A percentile compares a stretch with the other conserved stretches of the same genome.
Evolutionary conservation across 2,888 invertebrate species (phyloP).

Genomic region (Druceiella hillmani): DNA sequence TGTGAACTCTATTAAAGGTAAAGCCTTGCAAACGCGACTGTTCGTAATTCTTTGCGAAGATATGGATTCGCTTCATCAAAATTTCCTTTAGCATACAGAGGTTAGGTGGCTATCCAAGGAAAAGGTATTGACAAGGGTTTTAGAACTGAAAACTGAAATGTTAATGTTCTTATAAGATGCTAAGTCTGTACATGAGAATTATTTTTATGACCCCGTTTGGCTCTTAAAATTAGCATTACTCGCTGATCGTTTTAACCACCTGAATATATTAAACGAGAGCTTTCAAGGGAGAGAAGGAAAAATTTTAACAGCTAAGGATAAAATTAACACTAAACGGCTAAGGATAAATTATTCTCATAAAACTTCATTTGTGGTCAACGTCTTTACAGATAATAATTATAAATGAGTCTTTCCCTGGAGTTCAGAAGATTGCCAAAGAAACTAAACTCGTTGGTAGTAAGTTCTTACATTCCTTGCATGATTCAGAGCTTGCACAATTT

Average conservation of each 20-base stretch:
- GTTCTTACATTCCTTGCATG: constrained; percentile 24
- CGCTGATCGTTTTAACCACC: constrained; percentile 22
- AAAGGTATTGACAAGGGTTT: constrained; percentile 18
- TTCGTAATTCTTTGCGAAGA: constrained; percentile 27
- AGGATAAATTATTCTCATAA: constrained; percentile 12
- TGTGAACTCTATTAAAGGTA: constrained; percentile 25
- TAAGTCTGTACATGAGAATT: constrained; percentile 21
- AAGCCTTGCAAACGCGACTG: constrained; percentile 26
- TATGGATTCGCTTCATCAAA: constrained; percentile 25
- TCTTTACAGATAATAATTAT: constrained; percentile 23
- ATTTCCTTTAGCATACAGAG: constrained; percentile 25
- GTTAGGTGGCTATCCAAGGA: constrained; percentile 26
- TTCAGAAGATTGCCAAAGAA: constrained; percentile 26
- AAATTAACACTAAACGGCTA: too few species aligned
- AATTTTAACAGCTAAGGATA: constrained; percentile 23
- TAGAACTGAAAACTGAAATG: constrained; percentile 18
- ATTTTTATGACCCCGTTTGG: constrained; percentile 20
- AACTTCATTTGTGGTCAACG: constrained; percentile 22
- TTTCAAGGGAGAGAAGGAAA: constrained; percentile 23
- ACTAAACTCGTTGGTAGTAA: constrained; percentile 23
- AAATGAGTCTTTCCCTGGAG: constrained; percentile 21
- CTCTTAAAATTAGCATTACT: constrained; percentile 21
- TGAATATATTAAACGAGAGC: constrained; percentile 20
- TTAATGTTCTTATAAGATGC: constrained; percentile 20
- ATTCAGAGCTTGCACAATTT: constrained; percentile 27